Base-by-base conservation (phyloP, 2,113 vertebrate species). In the Upupa epops region DNA sequence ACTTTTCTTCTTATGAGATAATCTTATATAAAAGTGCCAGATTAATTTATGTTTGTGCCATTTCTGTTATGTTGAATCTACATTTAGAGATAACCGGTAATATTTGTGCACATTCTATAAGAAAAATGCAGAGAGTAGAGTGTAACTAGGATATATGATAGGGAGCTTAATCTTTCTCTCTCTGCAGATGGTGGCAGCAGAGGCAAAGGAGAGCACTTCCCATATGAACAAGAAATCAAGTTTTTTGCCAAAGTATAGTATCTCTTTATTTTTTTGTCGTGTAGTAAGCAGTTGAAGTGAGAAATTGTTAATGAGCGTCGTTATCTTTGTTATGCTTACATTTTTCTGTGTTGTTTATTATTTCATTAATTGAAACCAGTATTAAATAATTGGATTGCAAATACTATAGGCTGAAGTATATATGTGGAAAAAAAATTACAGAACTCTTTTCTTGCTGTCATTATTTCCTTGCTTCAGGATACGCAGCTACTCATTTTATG, bases 191-290 rank as follows among this genome's bases (percentile, higher is more conserved):
- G 97, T 68, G 98, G 97, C 95, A 95, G 97, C 61, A 97, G 98
- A 95, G 95, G 93, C 56, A 98, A 98, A 97, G 98, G 98, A 94
- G 98, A 98, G 32, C 98, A 97, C 58, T 98, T 98, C 93, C 98
- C 98, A 56, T 98, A 99, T 37, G 99, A 99, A 54, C 99, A 99
- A 97, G 98, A 99, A 95, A 98, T 99, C 88, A 99, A 99, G 97
- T 99, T 99, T 97, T 99, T 99, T 96, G 98, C 98, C 88, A 99
- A 99, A 98, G 99, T 99, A 98, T 80, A 89, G 97, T 97, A 97
- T 96, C 94, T 84, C 72, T 88, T 94, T 87, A 56, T 81, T 73
- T 36, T n/a, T 86, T 81, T 97, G 54, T 76, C 25, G 68, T 1
- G 0, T 75, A 68, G 8, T 58, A 76, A 73, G 18, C 51, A 61